Conservation (phyloP, 2,797 vertebrate genomes). For the Malacoraja senta region DNA sequence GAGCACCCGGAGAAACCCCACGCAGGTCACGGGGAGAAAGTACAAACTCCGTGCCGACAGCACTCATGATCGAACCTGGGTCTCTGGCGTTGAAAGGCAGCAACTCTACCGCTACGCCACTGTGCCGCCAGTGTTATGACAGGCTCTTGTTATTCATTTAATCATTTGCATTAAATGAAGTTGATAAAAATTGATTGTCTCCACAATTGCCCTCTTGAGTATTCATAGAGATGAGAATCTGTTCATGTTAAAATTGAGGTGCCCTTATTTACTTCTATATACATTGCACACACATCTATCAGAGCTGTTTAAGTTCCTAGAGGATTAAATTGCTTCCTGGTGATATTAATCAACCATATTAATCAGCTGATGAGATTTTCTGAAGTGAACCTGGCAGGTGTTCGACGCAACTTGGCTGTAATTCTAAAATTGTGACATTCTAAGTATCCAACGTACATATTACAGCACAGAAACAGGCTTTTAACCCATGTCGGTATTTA, state of each 20-base stretch:
- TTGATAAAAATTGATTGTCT: neutral
- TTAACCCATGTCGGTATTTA: neutral
- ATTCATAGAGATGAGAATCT: neutral
- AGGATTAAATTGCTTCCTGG: neutral
- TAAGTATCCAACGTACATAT: neutral
- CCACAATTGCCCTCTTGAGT: neutral
- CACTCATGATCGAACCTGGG: no score
- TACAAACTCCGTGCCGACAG: no score
- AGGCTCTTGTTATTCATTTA: slow-evolving; percentile 37
- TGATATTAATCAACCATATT: neutral
- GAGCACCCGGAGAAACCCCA: no score
- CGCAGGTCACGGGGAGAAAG: no score
- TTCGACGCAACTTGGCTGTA: neutral
- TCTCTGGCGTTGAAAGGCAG: no score
- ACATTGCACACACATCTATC: neutral
- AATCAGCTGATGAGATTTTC: neutral
- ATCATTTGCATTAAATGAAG: neutral
- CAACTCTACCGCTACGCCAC: no score
- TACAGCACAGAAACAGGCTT: neutral
- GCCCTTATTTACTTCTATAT: neutral
- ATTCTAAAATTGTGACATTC: neutral
- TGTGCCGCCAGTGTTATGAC: slow-evolving; percentile 39
- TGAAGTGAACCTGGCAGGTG: neutral
- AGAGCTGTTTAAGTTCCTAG: neutral
- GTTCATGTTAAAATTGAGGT: neutral